Percentiles rank a stretch among this genome's conserved stretches.
Evolutionary conservation across 2,797 vertebrate genomes (phyloP).

Genomic region (Syngnathus rostellatus): DNA sequence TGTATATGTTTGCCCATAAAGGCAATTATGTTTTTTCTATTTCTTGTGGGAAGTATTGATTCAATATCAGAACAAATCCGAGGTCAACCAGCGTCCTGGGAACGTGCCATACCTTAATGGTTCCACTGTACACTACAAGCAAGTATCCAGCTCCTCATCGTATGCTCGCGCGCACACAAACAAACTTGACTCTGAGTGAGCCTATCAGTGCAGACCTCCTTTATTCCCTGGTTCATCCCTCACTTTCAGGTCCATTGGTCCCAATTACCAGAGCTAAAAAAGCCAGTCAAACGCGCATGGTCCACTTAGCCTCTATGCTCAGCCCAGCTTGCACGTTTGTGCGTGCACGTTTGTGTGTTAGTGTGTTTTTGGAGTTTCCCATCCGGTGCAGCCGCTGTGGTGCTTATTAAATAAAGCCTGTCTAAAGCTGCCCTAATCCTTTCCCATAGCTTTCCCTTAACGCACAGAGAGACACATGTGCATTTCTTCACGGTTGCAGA

Average conservation of each 20-base stretch:
- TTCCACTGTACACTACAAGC: constrained; percentile 14
- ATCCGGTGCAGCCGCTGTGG: constrained; percentile 58
- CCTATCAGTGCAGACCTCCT: constrained; percentile 21
- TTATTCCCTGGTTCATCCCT: constrained; percentile 62
- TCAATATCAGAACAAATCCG: not conserved
- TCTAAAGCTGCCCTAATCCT: constrained; percentile 72
- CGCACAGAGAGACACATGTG: constrained; percentile 41
- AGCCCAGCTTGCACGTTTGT: constrained; percentile 14
- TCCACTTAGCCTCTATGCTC: constrained; percentile 11
- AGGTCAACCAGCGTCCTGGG: not conserved
- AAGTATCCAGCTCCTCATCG: constrained; percentile 53
- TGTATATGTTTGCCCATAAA: too few species aligned
- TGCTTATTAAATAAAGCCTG: constrained; percentile 72
- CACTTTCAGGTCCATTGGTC: constrained; percentile 66
- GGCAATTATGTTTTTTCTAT: not conserved
- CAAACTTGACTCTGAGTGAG: constrained; percentile 9
- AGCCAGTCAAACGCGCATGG: constrained; percentile 38
- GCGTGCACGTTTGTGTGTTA: constrained; percentile 2
- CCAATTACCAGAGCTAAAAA: constrained; percentile 62
- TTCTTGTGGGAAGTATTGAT: not conserved
- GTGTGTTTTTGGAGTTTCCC: constrained; percentile 49
- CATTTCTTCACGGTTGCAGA: constrained; percentile 55
- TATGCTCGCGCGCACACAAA: constrained; percentile 16
- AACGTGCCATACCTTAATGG: not conserved
- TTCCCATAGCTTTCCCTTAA: constrained; percentile 63